phyloP scores from a whole-genome alignment of 2,113 vertebrate genomes.

The Corythoichthys haematopterus region DNA sequence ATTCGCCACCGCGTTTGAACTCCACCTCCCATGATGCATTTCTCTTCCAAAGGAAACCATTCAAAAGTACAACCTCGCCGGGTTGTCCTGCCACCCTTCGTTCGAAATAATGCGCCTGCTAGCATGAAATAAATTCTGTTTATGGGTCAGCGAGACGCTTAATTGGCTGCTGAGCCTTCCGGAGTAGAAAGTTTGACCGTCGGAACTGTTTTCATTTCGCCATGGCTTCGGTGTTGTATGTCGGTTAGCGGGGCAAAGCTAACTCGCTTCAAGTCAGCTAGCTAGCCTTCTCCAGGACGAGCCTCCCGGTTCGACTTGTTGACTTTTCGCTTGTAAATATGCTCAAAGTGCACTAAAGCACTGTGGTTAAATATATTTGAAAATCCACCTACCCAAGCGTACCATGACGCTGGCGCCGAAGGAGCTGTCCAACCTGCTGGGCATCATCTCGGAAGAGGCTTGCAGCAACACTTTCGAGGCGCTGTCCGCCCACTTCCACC shows the following conservation, averaged over 20 bases:
- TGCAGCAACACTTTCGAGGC: constrained; percentile 90
- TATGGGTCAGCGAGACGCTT: neutral
- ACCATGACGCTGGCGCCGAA: constrained; percentile 90
- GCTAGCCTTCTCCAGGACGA: neutral
- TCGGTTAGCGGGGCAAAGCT: constrained; percentile 38
- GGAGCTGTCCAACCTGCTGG: constrained; percentile 89
- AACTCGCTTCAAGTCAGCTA: constrained; percentile 10
- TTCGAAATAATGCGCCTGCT: neutral
- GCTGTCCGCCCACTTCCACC: constrained; percentile 91
- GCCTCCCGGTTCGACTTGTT: neutral
- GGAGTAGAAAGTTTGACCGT: rapidly evolving
- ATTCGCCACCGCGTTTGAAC: constrained; percentile 9
- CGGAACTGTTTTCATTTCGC: neutral
- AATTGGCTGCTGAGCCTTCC: neutral
- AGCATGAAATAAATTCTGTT: rapidly evolving
- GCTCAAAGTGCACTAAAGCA: neutral
- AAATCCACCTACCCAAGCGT: neutral
- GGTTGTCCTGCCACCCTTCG: neutral
- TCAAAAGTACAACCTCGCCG: constrained; percentile 3
- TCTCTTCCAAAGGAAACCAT: neutral
- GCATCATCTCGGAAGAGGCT: constrained; percentile 94
- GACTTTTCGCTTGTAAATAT: neutral
- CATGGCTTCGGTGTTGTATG: constrained; percentile 13
- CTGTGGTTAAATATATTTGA: neutral
- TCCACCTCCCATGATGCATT: constrained; percentile 49